phyloP scores from a whole-genome alignment of 92 coral and sea anemone species.

The Zoanthus solanderi region DNA sequence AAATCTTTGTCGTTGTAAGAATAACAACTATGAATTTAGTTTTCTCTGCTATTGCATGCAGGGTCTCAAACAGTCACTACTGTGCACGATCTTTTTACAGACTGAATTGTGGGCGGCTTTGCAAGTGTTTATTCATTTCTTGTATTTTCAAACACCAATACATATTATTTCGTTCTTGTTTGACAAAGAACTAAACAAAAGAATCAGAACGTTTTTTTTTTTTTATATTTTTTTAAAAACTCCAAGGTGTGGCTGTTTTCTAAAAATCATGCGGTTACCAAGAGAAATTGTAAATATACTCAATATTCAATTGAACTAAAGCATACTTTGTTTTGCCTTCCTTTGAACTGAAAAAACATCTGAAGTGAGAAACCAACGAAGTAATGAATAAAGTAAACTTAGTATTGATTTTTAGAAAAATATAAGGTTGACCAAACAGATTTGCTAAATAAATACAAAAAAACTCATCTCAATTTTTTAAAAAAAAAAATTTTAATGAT shows the following conservation, averaged over 20 bases:
- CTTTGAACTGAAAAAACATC: background rate
- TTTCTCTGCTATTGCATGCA: too few species aligned
- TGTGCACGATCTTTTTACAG: too few species aligned
- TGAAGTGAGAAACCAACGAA: slow-evolving; percentile 1
- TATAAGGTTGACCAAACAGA: background rate
- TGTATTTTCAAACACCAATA: background rate
- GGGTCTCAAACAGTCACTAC: too few species aligned
- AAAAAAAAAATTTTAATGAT: too few species aligned
- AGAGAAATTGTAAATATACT: background rate
- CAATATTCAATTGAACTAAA: background rate
- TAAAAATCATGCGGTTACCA: slow-evolving; percentile 22
- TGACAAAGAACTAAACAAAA: background rate
- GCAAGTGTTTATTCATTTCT: background rate
- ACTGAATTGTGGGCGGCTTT: too few species aligned
- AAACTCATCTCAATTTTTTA: background rate
- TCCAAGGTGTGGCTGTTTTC: slow-evolving; percentile 25
- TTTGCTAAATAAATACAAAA: background rate
- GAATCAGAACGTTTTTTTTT: background rate
- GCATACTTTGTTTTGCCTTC: background rate
- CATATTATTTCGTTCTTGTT: background rate
- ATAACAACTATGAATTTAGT: background rate
- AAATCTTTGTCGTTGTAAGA: background rate
- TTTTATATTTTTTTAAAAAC: background rate
- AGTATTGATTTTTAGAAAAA: background rate
- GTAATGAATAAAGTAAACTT: background rate